Percentiles rank a stretch among this genome's conserved stretches.
These are phyloP conservation scores for Crocallis elinguaria DNA, from an alignment of 2,888 invertebrate species.

Conservation along the genomic window DNA sequence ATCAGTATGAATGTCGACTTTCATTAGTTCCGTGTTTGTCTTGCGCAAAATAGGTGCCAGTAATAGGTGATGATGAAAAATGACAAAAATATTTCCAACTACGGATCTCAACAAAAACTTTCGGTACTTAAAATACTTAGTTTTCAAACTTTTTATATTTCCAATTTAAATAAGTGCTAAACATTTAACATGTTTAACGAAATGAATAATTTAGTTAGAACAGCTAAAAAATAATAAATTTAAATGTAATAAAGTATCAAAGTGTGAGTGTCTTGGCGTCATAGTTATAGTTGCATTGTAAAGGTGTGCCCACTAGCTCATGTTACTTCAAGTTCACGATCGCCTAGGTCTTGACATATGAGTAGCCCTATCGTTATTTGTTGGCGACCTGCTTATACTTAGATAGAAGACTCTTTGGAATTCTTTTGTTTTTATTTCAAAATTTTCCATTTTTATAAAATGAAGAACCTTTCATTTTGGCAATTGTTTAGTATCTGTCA, in stretches of 20 bases:
- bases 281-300: conserved; percentile 3
- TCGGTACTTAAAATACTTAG: conserved; percentile 59
- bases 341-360: not conserved
- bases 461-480: no score
- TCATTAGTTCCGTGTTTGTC: conserved; percentile 35
- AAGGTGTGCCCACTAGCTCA: conserved; percentile 16
- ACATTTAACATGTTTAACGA: no score
- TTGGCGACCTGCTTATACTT: no score
- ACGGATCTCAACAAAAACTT: conserved; percentile 56
- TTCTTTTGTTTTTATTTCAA: no score
- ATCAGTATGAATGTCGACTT: conserved; percentile 38
- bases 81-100: conserved; percentile 46
- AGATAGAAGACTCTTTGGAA: no score
- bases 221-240: not conserved
- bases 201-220: not conserved
- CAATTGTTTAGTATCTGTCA: no score
- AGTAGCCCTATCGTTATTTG: no score
- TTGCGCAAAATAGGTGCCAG: conserved; percentile 27
- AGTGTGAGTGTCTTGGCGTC: no score
- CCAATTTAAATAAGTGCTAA: no score
- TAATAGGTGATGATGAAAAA: conserved; percentile 56
- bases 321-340: conserved; percentile 17
- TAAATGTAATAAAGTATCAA: not conserved
- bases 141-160: no score
- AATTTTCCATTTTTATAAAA: no score